Conservation (phyloP, 2,888 invertebrate genomes). For the Drosophila hamatofila region DNA sequence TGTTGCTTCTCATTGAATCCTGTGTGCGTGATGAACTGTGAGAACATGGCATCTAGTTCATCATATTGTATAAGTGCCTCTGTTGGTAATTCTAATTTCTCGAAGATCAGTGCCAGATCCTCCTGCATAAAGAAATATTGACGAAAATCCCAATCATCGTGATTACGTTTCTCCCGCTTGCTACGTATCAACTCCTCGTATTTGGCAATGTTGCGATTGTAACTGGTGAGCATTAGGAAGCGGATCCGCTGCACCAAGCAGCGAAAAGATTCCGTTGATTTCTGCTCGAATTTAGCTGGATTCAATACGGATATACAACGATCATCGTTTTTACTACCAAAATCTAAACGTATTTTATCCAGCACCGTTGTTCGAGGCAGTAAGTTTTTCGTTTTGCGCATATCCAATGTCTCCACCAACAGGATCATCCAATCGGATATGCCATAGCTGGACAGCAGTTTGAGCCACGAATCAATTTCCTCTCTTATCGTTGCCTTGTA, state of each 20-base stretch:
- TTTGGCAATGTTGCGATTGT: constrained; percentile 93
- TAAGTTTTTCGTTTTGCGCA: constrained; percentile 95
- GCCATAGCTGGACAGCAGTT: constrained; percentile 90
- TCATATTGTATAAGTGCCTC: constrained; percentile 98
- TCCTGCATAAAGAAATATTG: constrained; percentile 97
- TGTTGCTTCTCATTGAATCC: constrained; percentile 93
- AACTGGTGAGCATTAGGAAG: constrained; percentile 91
- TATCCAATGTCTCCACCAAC: constrained; percentile 96
- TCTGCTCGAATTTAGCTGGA: constrained; percentile 94
- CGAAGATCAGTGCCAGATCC: constrained; percentile 96
- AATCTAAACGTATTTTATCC: constrained; percentile 97
- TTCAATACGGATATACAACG: constrained; percentile 96
- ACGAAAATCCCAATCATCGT: constrained; percentile 96
- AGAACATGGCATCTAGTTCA: constrained; percentile 97
- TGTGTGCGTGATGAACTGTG: constrained; percentile 98
- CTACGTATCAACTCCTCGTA: constrained; percentile 96
- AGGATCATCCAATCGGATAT: constrained; percentile 97
- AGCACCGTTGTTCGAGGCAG: constrained; percentile 96
- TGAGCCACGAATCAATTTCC: constrained; percentile 95
- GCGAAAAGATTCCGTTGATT: constrained; percentile 96
- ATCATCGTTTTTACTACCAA: constrained; percentile 94
- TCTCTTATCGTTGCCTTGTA: constrained; percentile 95
- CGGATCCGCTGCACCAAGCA: constrained; percentile 93
- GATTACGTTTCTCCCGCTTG: constrained; percentile 95
- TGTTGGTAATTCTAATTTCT: constrained; percentile 96